Evolutionary conservation across 2,888 invertebrate species (phyloP).

Genomic region (Molorchus minor): DNA sequence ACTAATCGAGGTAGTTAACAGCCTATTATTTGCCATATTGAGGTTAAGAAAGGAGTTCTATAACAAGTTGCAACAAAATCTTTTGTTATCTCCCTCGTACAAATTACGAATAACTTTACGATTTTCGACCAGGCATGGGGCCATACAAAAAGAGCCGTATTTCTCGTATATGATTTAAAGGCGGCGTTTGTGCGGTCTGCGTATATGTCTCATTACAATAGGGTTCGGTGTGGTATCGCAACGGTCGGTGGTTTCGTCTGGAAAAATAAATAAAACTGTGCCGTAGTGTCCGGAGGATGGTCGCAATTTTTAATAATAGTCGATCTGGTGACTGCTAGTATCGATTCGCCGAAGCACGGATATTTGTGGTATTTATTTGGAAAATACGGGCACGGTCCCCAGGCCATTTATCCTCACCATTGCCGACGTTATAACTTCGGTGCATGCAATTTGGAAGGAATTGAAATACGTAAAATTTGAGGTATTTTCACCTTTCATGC

Average conservation of each 20-base stretch:
- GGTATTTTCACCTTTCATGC: too few species aligned
- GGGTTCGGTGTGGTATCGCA: conserved; percentile 27
- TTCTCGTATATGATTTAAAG: conserved; percentile 21
- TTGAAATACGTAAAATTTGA: too few species aligned
- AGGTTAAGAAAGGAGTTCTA: too few species aligned
- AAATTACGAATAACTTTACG: too few species aligned
- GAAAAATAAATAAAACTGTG: conserved; percentile 38
- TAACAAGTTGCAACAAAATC: too few species aligned
- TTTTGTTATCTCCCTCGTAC: too few species aligned
- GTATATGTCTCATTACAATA: conserved; percentile 41
- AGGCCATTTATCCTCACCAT: conserved; percentile 58
- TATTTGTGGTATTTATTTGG: conserved; percentile 61
- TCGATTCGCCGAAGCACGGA: conserved; percentile 44
- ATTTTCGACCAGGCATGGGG: too few species aligned
- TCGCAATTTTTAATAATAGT: conserved; percentile 59
- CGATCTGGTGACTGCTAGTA: conserved; percentile 55
- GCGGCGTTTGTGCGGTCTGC: conserved; percentile 37
- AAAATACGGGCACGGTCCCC: conserved; percentile 59
- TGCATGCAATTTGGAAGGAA: too few species aligned
- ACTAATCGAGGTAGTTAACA: too few species aligned
- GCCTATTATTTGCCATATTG: too few species aligned
- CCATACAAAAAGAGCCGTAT: conserved; percentile 15
- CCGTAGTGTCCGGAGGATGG: conserved; percentile 54
- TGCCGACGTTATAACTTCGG: conserved; percentile 49
- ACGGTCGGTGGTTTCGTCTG: conserved; percentile 33